Base-by-base conservation (phyloP, 2,113 vertebrate genomes). In the Sinosuthora webbiana region DNA sequence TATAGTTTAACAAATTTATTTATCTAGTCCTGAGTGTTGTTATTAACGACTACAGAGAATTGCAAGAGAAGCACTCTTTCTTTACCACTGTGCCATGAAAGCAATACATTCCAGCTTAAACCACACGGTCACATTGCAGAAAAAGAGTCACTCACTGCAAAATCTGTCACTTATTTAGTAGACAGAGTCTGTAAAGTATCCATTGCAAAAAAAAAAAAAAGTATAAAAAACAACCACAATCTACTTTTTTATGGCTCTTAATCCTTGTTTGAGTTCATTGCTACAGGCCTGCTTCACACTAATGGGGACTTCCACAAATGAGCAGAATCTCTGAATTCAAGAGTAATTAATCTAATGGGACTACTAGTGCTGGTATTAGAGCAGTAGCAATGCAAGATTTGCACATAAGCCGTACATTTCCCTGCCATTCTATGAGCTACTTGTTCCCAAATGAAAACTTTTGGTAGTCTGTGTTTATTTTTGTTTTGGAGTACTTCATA, bases 261-360 rank as follows among this genome's bases (percentile, higher is more conserved):
- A 73, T 90, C 41, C 59, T 62, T 39, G 8, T 68, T 76, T 59
- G 65, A 84, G 37, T 59, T 87, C 42, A 70, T 77, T 91, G 63
- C 45, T 69, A 44, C 13, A 89, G 49, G 25, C 41, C 25, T 4
- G 7, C 33, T 89, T 88, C 71, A 55, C 50, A 57, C 31, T 93
- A 91, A 87, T 35, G 9, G n/a, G 5, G 27, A 70, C 62, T 91
- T 65, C 41, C 59, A 79, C 16, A 89, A 84, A 94, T 47, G n/a
- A 95, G 41, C 39, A 87, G 45, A 85, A 85, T 82, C 44, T 89
- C 70, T 63, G 67, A 91, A 85, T 69, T 87, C 53, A 77, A 63
- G 57, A 82, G 33, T 85, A 82, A 94, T 93, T 94, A 91, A 94
- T 37, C 64, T 89, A 94, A 84, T 75, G 65, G 69, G 86, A 91